A percentile compares a stretch with the other conserved stretches of the same genome.
phyloP scores from a whole-genome alignment of 2,797 vertebrate genomes.

The Masticophis lateralis region DNA sequence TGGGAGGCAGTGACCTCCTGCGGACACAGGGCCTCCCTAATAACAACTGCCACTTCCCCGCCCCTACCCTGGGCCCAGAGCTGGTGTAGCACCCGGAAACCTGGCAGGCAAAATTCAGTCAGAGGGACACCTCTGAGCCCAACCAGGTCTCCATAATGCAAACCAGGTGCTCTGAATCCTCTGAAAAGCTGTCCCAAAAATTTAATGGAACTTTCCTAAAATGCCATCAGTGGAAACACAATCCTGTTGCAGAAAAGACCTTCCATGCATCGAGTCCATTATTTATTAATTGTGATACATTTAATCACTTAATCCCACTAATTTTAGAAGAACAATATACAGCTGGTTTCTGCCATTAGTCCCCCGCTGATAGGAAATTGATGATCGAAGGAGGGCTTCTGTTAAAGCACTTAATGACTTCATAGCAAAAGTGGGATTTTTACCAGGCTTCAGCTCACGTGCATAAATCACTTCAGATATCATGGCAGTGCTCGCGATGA shows the following conservation, averaged over 20 bases:
- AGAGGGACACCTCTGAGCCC: too few relatives aligned
- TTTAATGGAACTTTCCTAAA: background rate
- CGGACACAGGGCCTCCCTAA: too few relatives aligned
- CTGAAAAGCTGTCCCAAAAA: background rate
- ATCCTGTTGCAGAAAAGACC: background rate
- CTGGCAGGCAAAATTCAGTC: too few relatives aligned
- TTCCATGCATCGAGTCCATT: background rate
- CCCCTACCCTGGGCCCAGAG: too few relatives aligned
- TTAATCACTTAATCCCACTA: background rate
- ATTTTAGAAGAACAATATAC: background rate
- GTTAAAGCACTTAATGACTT: background rate
- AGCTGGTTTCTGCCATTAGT: too few relatives aligned
- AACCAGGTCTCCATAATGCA: too few relatives aligned
- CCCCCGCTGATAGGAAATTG: background rate
- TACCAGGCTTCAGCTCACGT: too few relatives aligned
- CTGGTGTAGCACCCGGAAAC: too few relatives aligned
- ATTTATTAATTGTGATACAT: background rate
- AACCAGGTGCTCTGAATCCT: background rate
- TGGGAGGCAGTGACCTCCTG: too few relatives aligned
- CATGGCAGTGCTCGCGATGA: background rate
- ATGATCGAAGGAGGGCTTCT: background rate
- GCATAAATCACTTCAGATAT: background rate
- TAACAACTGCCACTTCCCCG: too few relatives aligned
- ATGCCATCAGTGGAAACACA: background rate
- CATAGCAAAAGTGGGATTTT: background rate